Base-by-base conservation (phyloP, 2,113 vertebrate species). In the Oriolus oriolus region DNA sequence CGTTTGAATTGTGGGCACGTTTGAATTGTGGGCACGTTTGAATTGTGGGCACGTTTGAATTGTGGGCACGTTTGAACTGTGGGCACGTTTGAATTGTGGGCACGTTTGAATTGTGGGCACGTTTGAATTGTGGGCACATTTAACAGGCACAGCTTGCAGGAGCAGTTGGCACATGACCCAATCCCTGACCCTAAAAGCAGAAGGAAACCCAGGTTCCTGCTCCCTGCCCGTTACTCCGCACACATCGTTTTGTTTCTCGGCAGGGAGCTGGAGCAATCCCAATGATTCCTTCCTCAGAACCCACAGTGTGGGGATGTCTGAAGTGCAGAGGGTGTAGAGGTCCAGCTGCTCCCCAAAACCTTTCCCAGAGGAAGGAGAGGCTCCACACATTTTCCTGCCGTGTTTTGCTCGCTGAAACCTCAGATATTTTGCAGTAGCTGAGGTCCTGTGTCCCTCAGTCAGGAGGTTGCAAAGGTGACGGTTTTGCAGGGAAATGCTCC, bases 151-250 rank as follows among this genome's bases (percentile, higher is more conserved):
- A 90, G 54, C 66, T 78, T 31, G 31, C 47, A 93, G 28, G 26
- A 70, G 56, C 52, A 76, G 75, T 65, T 78, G 84, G 90, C 75
- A 60, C 52, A 54, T 18, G 60, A 27, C 89, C 84, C 92, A 49
- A 50, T 85, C 81, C 80, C 73, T 87, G 87, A 78, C 89, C 93
- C 49, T 35, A 81, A 83, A 91, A 87, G 63, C 71, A 60, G 75
- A 90, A 94, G 91, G 74, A 96, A 93, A 54, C 16, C 20, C 12
- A 45, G 41, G 41, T 71, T 79, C 50, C 89, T 94, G 70, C 33
- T 52, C 31, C 37, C 14, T 22, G 35, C 7, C 44, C 1, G 0
- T 52, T 3, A 31, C 77, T 53, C 65, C 2, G 0, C 64, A 61
- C 45, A 4, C 59, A 56, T 31, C 9, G 0, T 24, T 77, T 88